Evolutionary conservation across 2,113 vertebrate genomes (phyloP), one percentile per base, ranked within the genome.

Genomic region (Steatornis caripensis): DNA sequence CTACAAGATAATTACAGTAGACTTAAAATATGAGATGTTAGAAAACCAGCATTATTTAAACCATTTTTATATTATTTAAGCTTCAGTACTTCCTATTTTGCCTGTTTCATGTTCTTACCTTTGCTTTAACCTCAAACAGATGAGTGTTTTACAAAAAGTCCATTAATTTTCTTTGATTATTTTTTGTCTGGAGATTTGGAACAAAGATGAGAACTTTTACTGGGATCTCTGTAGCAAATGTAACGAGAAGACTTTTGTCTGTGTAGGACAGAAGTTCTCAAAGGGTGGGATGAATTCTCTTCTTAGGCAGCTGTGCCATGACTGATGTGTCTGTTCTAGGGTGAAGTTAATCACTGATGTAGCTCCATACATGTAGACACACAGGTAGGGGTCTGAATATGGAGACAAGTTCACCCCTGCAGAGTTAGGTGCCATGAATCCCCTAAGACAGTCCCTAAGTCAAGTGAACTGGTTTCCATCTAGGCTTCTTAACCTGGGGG

Each of bases 381-480:
- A 12, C 21, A 45, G 27, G 2, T 6, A 55, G 26, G 34, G 2
- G 1, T 37, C 15, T 85, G 69, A 57, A 19, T 20, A 53, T 17
- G n/a, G 34, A 71, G 5, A 10, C 20, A 13, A 64, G 20, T 34
- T n/a, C 26, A 4, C 15, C 15, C 14, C 6, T 1, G 2, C 15
- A 32, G 61, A 46, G 2, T 53, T 58, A 32, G 8, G 15, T n/a
- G 24, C 0, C 0, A 24, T 9, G 4, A 71, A 68, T 30, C 36
- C 37, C 14, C 4, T 34, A 12, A 58, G 1, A 2, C 55, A 4
- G 11, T 64, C 32, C 27, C 7, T 21, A 21, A 39, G 16, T 26
- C 45, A 64, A 37, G 20, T 16, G 68, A 58, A 55, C 5, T 60
- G 1, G 2, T 48, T 89, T 43, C 15, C 14, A 27, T 36, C 26